phyloP scores from a whole-genome alignment of 2,797 vertebrate genomes.

The Rhabdomys pumilio region DNA sequence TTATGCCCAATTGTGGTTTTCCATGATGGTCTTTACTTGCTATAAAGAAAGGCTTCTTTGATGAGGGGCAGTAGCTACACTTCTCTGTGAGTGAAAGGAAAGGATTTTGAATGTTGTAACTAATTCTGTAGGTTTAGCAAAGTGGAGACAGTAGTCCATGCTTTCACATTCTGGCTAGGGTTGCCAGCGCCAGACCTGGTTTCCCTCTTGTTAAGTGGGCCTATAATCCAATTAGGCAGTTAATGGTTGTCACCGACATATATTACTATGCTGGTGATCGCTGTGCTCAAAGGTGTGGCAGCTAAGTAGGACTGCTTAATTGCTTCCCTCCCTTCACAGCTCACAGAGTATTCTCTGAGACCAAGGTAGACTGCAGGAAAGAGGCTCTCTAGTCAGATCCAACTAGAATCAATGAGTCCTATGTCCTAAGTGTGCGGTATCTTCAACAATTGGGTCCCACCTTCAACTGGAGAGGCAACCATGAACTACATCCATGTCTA shows the following conservation, averaged over 20 bases:
- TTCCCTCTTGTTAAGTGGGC: background rate
- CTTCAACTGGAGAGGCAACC: background rate
- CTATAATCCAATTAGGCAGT: background rate
- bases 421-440: background rate
- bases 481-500: background rate
- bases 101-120: background rate
- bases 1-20: background rate
- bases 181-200: background rate
- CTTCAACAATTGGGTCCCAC: background rate
- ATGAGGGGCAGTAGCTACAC: background rate
- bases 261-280: background rate
- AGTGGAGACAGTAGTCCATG: background rate
- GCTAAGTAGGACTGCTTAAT: background rate
- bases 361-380: background rate
- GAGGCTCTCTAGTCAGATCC: background rate
- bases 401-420: background rate
- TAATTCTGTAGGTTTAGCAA: background rate
- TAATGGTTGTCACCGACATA: background rate
- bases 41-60: background rate
- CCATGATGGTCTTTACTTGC: background rate
- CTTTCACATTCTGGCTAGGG: background rate
- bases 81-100: background rate
- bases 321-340: background rate
- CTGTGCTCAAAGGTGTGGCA: background rate
- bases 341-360: background rate